Evolutionary conservation across 1,140 invertebrate species (phyloP).

Genomic region (Melitaea cinxia): DNA sequence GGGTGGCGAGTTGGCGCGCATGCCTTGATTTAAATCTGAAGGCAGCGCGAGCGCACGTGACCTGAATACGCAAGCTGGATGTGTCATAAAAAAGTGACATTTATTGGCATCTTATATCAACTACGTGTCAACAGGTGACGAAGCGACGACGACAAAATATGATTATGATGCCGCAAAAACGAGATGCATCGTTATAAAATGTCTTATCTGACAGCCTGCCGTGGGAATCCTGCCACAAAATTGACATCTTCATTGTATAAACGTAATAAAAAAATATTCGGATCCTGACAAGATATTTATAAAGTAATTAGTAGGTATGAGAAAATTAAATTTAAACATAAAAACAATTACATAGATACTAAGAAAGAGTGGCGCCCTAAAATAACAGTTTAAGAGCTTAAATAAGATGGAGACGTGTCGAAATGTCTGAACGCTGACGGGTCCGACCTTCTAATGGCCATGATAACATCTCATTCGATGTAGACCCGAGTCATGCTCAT

Average conservation of each 20-base stretch:
- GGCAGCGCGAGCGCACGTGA: constrained; percentile 66
- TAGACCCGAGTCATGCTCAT: constrained; percentile 73
- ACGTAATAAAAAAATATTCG: constrained; percentile 5
- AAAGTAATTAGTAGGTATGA: background rate
- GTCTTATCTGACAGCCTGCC: constrained; percentile 57
- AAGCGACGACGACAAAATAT: constrained; percentile 54
- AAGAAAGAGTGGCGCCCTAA: constrained; percentile 42
- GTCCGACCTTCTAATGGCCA: constrained; percentile 65
- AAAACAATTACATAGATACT: background rate
- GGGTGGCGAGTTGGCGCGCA: constrained; percentile 59
- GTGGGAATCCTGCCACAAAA: constrained; percentile 53
- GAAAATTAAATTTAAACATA: background rate
- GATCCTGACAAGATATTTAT: background rate
- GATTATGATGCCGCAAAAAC: constrained; percentile 74
- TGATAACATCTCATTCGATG: constrained; percentile 72
- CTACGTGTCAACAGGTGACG: constrained; percentile 67
- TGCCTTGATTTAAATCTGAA: constrained; percentile 68
- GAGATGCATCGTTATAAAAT: constrained; percentile 46
- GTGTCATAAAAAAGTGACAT: constrained; percentile 79
- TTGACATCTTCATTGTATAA: constrained; percentile 45
- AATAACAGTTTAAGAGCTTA: constrained; percentile 58
- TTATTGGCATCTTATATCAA: constrained; percentile 80
- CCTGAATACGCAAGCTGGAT: constrained; percentile 58
- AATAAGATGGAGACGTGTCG: constrained; percentile 66
- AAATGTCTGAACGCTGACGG: constrained; percentile 68